A percentile compares a stretch with the other conserved stretches of the same genome.
Evolutionary conservation across 1,140 invertebrate species (phyloP).

Genomic region (Hypothenemus hampei): DNA sequence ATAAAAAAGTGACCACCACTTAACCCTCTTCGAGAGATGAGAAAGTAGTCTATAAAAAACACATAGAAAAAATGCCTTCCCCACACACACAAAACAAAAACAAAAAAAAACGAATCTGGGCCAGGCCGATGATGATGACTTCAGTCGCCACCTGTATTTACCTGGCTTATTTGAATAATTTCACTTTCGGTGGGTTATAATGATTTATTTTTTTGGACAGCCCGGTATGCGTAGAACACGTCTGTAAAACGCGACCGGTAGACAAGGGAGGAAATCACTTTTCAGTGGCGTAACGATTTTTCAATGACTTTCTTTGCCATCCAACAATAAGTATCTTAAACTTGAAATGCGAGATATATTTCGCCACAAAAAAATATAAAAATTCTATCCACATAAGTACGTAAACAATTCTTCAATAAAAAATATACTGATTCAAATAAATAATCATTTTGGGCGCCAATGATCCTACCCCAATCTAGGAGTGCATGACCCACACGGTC

Average conservation of each 20-base stretch:
- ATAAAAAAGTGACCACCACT: constrained; percentile 29
- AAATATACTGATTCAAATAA: too few species aligned
- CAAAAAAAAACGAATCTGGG: constrained; percentile 26
- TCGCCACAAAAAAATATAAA: too few species aligned
- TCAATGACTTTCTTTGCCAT: not conserved
- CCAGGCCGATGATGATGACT: constrained; percentile 23
- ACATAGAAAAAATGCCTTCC: constrained; percentile 14
- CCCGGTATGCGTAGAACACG: constrained; percentile 12
- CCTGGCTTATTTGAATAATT: constrained; percentile 30
- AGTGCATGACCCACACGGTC: constrained; percentile 23
- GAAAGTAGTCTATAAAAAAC: constrained; percentile 22
- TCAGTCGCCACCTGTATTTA: constrained; percentile 30
- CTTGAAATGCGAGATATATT: too few species aligned
- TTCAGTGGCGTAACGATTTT: not conserved
- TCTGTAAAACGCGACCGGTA: not conserved
- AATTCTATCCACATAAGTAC: too few species aligned
- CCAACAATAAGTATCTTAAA: not conserved
- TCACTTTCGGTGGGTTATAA: constrained; percentile 24
- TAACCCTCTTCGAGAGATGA: constrained; percentile 22
- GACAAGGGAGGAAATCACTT: constrained; percentile 13
- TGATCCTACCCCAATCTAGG: constrained; percentile 14
- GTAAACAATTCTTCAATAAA: too few species aligned
- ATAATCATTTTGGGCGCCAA: constrained; percentile 20
- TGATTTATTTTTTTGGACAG: constrained; percentile 23
- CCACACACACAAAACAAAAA: too few species aligned